phyloP scores from a whole-genome alignment of 2,888 invertebrate genomes.

The Cantharis rustica region DNA sequence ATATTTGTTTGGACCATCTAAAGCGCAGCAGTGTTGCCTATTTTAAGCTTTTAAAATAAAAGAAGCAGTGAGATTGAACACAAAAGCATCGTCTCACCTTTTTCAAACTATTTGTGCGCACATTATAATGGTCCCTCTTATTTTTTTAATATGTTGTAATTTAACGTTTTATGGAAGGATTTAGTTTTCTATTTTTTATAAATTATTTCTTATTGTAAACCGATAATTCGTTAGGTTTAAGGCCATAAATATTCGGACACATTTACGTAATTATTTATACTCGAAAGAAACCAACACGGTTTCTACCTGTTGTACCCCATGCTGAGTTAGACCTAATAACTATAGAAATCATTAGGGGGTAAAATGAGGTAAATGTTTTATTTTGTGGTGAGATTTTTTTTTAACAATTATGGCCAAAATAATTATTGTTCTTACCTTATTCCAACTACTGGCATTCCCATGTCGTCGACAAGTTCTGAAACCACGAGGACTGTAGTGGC shows the following conservation, averaged over 20 bases:
- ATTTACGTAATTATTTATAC: conserved; percentile 18
- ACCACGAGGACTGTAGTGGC: conserved; percentile 72
- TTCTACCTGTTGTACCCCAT: conserved; percentile 21
- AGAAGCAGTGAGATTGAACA: conserved; percentile 13
- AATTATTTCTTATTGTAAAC: neutral
- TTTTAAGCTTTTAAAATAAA: conserved; percentile 24
- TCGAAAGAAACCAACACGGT: conserved; percentile 6
- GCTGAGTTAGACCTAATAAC: conserved; percentile 18
- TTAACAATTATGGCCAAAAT: conserved; percentile 2
- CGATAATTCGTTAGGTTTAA: neutral
- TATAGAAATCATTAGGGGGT: conserved; percentile 31
- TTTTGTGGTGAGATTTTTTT: conserved; percentile 23
- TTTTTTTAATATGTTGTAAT: neutral
- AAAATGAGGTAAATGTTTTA: conserved; percentile 29
- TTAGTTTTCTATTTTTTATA: neutral
- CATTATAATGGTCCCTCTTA: neutral
- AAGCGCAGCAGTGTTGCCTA: conserved; percentile 32
- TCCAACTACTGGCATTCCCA: conserved; percentile 69
- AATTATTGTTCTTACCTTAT: conserved; percentile 60
- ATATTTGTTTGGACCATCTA: conserved; percentile 48
- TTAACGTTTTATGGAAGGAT: neutral
- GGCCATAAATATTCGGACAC: neutral
- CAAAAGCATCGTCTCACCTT: conserved; percentile 11
- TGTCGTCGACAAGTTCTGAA: conserved; percentile 74
- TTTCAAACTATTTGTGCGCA: neutral